Conservation (phyloP, 2,113 vertebrate species). For the Pardalotus punctatus region DNA sequence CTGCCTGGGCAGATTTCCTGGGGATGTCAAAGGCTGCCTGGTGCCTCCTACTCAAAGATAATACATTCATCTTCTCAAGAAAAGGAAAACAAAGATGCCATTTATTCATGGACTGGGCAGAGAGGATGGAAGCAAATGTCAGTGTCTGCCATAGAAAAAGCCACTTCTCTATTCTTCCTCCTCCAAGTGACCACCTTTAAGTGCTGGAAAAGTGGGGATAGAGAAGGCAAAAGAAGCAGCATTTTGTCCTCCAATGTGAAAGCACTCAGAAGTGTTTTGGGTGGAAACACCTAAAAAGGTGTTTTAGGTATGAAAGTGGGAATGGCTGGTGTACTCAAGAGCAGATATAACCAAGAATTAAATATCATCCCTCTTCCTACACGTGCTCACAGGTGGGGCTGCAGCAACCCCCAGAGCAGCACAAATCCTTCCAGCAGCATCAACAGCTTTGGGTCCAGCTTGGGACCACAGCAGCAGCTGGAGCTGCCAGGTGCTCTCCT, state of each 20-base stretch:
- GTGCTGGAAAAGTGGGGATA: neutral
- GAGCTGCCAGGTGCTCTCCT: neutral
- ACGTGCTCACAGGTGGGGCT: rapidly evolving
- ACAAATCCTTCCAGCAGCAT: neutral
- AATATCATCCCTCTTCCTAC: neutral
- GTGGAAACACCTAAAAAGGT: no score
- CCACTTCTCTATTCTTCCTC: neutral
- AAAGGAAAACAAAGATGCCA: neutral
- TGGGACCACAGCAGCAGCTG: neutral
- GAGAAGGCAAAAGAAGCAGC: neutral
- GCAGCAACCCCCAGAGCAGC: rapidly evolving
- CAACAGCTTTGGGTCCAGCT: neutral
- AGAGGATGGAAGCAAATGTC: neutral
- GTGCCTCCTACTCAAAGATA: neutral
- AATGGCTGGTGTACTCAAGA: neutral
- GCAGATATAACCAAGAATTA: neutral
- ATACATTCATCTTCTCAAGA: neutral
- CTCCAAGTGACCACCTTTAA: neutral
- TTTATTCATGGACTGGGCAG: neutral
- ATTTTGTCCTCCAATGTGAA: neutral
- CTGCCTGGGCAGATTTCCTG: neutral
- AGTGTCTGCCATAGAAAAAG: neutral
- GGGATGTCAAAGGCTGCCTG: neutral
- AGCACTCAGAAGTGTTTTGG: neutral
- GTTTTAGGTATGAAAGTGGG: neutral